Conservation (phyloP, 2,797 vertebrate genomes). For the Trachurus trachurus region DNA sequence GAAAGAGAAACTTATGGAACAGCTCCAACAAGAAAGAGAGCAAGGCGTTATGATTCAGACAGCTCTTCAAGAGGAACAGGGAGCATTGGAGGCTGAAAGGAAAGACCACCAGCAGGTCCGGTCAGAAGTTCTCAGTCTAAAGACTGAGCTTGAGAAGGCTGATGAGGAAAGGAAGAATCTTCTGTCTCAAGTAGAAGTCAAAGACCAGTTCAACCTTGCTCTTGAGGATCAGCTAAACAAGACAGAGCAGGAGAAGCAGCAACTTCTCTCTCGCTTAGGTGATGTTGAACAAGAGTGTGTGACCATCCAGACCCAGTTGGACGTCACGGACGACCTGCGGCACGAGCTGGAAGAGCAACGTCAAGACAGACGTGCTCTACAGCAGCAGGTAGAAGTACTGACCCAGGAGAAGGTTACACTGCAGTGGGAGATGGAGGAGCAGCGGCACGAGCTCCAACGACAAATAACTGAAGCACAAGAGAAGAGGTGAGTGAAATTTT, state of each 20-base stretch:
- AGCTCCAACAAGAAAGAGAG: constrained; percentile 74
- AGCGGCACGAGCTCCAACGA: constrained; percentile 78
- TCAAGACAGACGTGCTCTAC: constrained; percentile 49
- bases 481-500: constrained; percentile 78
- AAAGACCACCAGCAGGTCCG: constrained; percentile 49
- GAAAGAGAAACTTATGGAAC: constrained; percentile 70
- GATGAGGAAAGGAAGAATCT: constrained; percentile 72
- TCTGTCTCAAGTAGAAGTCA: constrained; percentile 71
- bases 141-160: constrained; percentile 48
- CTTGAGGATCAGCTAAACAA: constrained; percentile 72
- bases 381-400: constrained; percentile 64
- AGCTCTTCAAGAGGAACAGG: constrained; percentile 74
- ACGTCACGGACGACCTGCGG: constrained; percentile 45
- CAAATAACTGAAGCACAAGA: constrained; percentile 79
- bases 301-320: constrained; percentile 55
- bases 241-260: constrained; percentile 61
- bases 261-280: constrained; percentile 57
- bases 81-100: constrained; percentile 61
- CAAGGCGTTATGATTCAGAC: constrained; percentile 75
- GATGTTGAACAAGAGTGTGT: constrained; percentile 48
- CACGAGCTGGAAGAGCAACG: constrained; percentile 42
- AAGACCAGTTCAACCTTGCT: constrained; percentile 49
- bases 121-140: constrained; percentile 63
- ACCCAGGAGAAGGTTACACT: constrained; percentile 80
- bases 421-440: constrained; percentile 83